Evolutionary conservation across 2,113 vertebrate species (phyloP), one percentile per base, ranked within the genome.

Genomic region (human): DNA sequence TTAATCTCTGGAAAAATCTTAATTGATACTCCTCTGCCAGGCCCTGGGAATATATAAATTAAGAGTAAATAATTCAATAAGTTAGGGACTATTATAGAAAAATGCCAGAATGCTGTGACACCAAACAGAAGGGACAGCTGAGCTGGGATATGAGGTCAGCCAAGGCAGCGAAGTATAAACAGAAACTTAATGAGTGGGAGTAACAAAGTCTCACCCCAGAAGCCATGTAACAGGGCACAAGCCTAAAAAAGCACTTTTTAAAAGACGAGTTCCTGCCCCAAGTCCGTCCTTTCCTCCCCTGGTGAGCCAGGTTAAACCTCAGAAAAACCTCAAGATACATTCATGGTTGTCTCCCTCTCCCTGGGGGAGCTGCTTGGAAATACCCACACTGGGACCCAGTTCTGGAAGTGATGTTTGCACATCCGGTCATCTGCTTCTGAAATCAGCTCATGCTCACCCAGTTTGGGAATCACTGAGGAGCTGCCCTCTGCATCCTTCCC

Each of bases 141-240:
- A 25, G 8, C 18, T 45, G 18, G 73, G 59, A 18, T n/a, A 18
- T 11, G 30, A 76, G 55, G 55, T 17, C 8, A 45, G 87, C 73
- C 66, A 43, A 68, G 25, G 35, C 38, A 38, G 48, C n/a, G 22
- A n/a, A 2, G 38, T 5, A 18, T 4, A 25, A 55, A 43, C 0
- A 0, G 43, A 57, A 50, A 76, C 8, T 3, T 11, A 38, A 11
- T 5, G 57, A 13, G 32, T 3, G 1, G 5, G 38, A 32, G 5
- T 5, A 0, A 72, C 32, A 5, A 27, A 57, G 1, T 43, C 35
- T 52, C 61, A 38, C 9, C 18, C 57, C 0, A 3, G n/a, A n/a
- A n/a, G 14, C 3, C 4, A 27, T 1, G 5, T 27, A 40, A 10
- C 4, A 1, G 18, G 38, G 5, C 25, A 2, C 5, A 18, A 57